Evolutionary conservation across 2,113 vertebrate species (phyloP).

Genomic region (Dolichallabes microphthalmus): DNA sequence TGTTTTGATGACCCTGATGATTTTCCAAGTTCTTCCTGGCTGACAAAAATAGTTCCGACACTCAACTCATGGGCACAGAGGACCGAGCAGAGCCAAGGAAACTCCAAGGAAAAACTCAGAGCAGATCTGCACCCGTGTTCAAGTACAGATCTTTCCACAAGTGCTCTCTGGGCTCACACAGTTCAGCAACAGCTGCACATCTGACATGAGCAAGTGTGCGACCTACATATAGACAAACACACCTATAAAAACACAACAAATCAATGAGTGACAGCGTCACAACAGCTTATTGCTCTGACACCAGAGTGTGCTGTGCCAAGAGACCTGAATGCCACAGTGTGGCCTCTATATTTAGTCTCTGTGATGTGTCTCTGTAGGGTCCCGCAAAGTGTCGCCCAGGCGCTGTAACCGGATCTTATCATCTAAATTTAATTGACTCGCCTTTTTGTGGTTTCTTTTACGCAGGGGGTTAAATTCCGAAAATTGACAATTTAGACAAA

Average conservation of each 20-base stretch:
- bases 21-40: constrained; percentile 41
- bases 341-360: constrained; percentile 30
- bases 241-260: neutral
- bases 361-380: neutral
- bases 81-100: neutral
- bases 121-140: constrained; percentile 59
- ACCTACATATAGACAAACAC: constrained; percentile 57
- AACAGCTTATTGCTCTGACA: constrained; percentile 1
- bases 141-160: constrained; percentile 41
- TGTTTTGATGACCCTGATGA: constrained; percentile 23
- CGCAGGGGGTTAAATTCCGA: neutral
- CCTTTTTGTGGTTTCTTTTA: constrained; percentile 57
- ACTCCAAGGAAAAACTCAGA: constrained; percentile 4
- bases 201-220: constrained; percentile 63
- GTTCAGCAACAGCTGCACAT: constrained; percentile 71
- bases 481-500: neutral
- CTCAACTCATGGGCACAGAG: constrained; percentile 21
- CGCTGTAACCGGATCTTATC: constrained; percentile 56
- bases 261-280: neutral
- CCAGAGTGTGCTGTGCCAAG: neutral
- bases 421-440: constrained; percentile 64
- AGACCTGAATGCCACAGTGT: neutral
- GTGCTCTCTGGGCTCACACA: constrained; percentile 50
- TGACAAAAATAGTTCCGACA: constrained; percentile 47
- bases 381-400: constrained; percentile 19